Conservation (phyloP, 2,113 vertebrate genomes). For the Lepisosteus osseus region DNA sequence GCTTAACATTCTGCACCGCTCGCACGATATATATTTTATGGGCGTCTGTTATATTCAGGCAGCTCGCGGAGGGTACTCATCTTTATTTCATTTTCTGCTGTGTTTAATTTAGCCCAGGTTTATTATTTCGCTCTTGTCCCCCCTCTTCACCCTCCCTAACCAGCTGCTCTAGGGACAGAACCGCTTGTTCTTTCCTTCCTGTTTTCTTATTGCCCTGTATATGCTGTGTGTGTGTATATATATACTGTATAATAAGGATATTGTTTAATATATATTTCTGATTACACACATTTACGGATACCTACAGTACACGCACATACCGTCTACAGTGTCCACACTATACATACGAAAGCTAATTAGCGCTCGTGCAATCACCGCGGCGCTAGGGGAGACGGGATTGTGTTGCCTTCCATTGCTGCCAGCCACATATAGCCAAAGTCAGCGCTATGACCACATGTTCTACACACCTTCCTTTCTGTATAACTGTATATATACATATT, state of each 20-base stretch:
- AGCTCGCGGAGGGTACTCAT: slow-evolving; percentile 59
- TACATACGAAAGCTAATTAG: no score
- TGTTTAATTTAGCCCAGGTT: slow-evolving; percentile 61
- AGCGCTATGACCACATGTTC: no score
- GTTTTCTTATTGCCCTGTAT: slow-evolving; percentile 3
- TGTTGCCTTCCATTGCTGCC: no score
- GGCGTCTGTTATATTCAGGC: slow-evolving; percentile 63
- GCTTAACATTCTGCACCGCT: slow-evolving; percentile 57
- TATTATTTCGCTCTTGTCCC: slow-evolving; percentile 33
- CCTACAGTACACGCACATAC: not conserved
- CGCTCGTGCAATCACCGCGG: no score
- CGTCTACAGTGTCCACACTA: not conserved
- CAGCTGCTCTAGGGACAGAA: slow-evolving; percentile 48
- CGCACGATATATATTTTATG: slow-evolving; percentile 61
- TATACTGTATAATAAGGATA: no score
- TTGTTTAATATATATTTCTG: not conserved
- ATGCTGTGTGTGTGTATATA: not conserved
- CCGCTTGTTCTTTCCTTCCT: slow-evolving; percentile 8
- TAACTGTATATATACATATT: no score
- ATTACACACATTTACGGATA: not conserved
- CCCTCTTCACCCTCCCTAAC: slow-evolving; percentile 31
- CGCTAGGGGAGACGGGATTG: no score
- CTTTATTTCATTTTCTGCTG: slow-evolving; percentile 68
- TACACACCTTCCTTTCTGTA: no score
- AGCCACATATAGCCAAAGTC: no score